Evolutionary conservation across 2,888 invertebrate species (phyloP), one percentile per base, ranked within the genome.

Genomic region (Harpalus rubripes): DNA sequence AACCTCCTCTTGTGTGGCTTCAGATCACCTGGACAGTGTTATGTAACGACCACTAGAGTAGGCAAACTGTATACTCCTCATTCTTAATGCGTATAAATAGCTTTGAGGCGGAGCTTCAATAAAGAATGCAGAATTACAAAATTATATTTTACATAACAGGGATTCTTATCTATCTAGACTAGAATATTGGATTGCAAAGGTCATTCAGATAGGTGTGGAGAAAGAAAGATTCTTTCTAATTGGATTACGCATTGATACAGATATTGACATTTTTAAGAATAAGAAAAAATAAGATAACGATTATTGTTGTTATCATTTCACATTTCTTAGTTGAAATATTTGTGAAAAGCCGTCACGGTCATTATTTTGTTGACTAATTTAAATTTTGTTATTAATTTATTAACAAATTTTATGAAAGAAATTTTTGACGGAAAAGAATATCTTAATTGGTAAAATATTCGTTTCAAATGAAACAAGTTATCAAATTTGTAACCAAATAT

Each of bases 1-100:
- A 78, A 78, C 15, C 8, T 26, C 32, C 56, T 26, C 56, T n/a
- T 78, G 78, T 78, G 78, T 78, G 78, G 78, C 78, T 78, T 78
- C 58, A 39, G 56, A 78, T 78, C 78, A 78, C n/a, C 44, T n/a
- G 12, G 22, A 26, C 32, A 56, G 32, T 32, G 32, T 78, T 78
- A 58, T 56, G 78, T 78, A 56, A 78, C 52, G 52, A 52, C 59
- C 16, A 80, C 15, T 52, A 12, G 2, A 52, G 0, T 32, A 32
- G 32, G 32, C 2, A 32, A 5, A 32, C 32, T 4, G n/a, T 3
- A 52, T 10, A 12, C 44, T 52, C 44, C 44, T 52, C 44, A 52
- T 32, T 32, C 5, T 32, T 5, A 32, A 6, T 32, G n/a, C 63
- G 22, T 18, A 16, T 10, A 61, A 61, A 15, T 56, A 56, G 1